These are phyloP conservation scores for Dermatemys mawii DNA, from an alignment of 2,113 vertebrate species.

Conservation along the genomic window DNA sequence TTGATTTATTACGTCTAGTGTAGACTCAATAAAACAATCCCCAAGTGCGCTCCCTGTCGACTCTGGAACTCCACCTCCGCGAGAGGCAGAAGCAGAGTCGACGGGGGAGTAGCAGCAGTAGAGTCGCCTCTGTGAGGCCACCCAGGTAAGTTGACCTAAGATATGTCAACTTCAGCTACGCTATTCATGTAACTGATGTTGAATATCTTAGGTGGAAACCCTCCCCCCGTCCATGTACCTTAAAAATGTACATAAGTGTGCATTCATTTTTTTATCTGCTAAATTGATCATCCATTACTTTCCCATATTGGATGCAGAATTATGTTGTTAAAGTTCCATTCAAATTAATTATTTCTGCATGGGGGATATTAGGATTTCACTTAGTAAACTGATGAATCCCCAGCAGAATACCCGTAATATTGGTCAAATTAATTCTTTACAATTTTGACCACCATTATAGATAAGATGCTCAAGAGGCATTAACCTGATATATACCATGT, in stretches of 20 bases:
- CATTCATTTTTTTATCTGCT: slow-evolving; percentile 38
- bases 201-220: no score
- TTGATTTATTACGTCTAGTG: no score
- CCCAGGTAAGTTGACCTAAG: no score
- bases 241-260: not conserved
- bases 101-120: no score
- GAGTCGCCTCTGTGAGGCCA: no score
- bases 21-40: no score
- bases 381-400: slow-evolving; percentile 63
- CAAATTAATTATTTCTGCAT: slow-evolving; percentile 63
- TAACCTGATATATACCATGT: slow-evolving; percentile 42
- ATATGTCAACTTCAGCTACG: no score
- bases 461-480: slow-evolving; percentile 31
- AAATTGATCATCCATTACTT: not conserved
- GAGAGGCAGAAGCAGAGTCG: no score
- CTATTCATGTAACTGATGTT: no score
- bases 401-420: slow-evolving; percentile 55
- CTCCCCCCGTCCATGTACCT: no score
- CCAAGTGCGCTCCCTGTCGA: no score
- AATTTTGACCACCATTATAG: slow-evolving; percentile 51
- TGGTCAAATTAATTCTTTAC: slow-evolving; percentile 64
- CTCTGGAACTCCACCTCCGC: no score
- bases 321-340: slow-evolving; percentile 29
- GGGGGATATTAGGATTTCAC: slow-evolving; percentile 42
- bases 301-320: slow-evolving; percentile 27